phyloP scores from a whole-genome alignment of 2,888 invertebrate species.

The Drosophila nigritarsus region DNA sequence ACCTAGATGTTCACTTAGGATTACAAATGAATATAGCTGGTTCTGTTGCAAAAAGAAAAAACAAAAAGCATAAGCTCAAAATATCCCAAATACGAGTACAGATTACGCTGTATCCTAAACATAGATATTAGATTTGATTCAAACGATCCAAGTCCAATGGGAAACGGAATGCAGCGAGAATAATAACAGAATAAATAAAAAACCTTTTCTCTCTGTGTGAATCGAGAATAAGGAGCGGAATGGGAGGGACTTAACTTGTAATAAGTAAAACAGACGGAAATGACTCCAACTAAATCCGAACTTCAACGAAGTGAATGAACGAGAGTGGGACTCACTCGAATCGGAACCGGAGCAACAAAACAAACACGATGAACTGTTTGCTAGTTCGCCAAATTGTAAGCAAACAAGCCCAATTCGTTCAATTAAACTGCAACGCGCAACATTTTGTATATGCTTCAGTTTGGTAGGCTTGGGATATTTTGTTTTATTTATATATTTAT shows the following conservation, averaged over 20 bases:
- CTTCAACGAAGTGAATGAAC: not conserved
- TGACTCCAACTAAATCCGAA: not conserved
- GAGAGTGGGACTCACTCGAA: not conserved
- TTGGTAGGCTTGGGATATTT: not conserved
- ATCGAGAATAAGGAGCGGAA: not conserved
- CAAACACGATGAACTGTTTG: not conserved
- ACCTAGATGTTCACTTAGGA: slow-evolving; percentile 15
- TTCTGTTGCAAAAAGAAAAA: slow-evolving; percentile 25
- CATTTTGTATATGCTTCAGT: not conserved
- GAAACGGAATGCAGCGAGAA: not conserved
- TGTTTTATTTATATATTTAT: not conserved
- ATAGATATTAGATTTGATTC: not conserved
- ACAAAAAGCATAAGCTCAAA: slow-evolving; percentile 34
- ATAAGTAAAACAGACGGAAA: not conserved
- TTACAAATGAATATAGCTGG: slow-evolving; percentile 15
- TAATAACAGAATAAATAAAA: not conserved
- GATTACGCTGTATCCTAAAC: slow-evolving; percentile 18
- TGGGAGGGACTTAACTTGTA: not conserved
- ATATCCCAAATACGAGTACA: slow-evolving; percentile 22
- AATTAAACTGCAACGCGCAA: not conserved
- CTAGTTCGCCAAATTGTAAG: not conserved
- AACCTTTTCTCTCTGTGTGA: not conserved
- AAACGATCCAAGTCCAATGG: not conserved
- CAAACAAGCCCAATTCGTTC: not conserved
- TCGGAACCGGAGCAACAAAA: not conserved